Base-by-base conservation (phyloP, 2,797 vertebrate genomes). In the Ctenopoma kingsleyae region DNA sequence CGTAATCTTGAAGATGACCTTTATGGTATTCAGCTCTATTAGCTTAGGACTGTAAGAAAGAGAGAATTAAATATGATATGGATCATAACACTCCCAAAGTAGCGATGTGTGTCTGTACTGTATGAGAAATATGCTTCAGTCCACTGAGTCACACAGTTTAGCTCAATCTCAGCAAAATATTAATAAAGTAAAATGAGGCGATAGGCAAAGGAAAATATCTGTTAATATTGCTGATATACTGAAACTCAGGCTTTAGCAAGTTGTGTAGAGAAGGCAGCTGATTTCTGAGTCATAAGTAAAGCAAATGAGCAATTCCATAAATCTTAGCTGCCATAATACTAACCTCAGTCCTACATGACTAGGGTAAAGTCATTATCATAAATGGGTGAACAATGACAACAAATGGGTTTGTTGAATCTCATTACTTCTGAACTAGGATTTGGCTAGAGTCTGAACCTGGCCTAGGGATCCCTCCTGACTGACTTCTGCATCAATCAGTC, bases 271-370 rank as follows among this genome's bases (percentile, higher is more conserved):
- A 62, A 74, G 62, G 77, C 77, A 60, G 73, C 62, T 49, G 56
- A 78, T 78, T 86, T 82, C 80, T 19, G 17, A 75, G 61, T 84
- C 64, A 76, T 77, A 71, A 83, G 80, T 73, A 81, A 84, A 80
- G 74, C 58, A 78, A 71, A 52, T 57, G 71, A 85, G 55, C 75
- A 71, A 85, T 82, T 78, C 72, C 78, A 82, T 86, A 78, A 85
- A 86, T 87, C 72, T 83, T 79, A 89, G 84, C 87, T 90, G 88
- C 88, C 90, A 86, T 83, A 81, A 79, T 74, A 66, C 73, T 60
- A 58, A 83, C 76, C 69, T 71, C 81, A 79, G 78, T 80, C 54
- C 62, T 44, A 64, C 67, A 50, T 6, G 56, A 72, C 41, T 23
- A 36, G 53, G 63, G 52, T 74, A 22, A 64, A 85, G 72, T 77